Evolutionary conservation across 2,797 vertebrate species (phyloP), one percentile per base, ranked within the genome.

Genomic region (Leuciscus waleckii): DNA sequence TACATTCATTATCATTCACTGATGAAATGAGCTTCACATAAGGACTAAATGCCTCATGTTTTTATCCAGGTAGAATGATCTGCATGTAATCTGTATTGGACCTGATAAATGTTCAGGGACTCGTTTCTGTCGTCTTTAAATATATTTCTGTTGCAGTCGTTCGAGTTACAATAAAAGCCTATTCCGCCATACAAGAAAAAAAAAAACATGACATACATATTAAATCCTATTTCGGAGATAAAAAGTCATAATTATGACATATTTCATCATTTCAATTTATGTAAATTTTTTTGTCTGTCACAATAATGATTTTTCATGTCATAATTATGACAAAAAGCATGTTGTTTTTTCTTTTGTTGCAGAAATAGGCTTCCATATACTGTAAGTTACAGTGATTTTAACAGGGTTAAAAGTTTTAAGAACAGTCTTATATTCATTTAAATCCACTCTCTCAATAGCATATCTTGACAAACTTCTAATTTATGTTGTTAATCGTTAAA

Each of bases 1-100:
- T 91, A 95, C 94, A 94, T 94, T 94, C 92, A 92, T 91, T 92
- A 93, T 93, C 92, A 92, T 91, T 88, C 82, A 91, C 91, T 89
- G 90, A 90, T 81, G 91, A 90, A 90, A 90, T 88, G 87, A 83
- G 88, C 86, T 92, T 89, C 86, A 84, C 88, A 90, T 91, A 78
- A 91, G 90, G 85, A 93, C 90, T 86, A 86, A 92, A 92, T 90
- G 91, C 92, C 91, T 37, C 13, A 9, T 7, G 88, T 43, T 75
- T 46, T 65, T 88, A 89, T 90, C 90, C 89, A 92, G 90, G 86
- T 89, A 92, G 90, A 90, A 92, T 87, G 85, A 92, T 82, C 86
- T 84, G 70, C 78, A 87, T 80, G 26, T 83, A 80, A 77, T 74
- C 85, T 21, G 77, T 43, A 86, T 88, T 69, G 11, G 69, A 77